A percentile compares a stretch with the other conserved stretches of the same genome.
These are phyloP conservation scores for Syrmaticus mikado DNA, from an alignment of 2,113 vertebrate species.

Conservation along the genomic window DNA sequence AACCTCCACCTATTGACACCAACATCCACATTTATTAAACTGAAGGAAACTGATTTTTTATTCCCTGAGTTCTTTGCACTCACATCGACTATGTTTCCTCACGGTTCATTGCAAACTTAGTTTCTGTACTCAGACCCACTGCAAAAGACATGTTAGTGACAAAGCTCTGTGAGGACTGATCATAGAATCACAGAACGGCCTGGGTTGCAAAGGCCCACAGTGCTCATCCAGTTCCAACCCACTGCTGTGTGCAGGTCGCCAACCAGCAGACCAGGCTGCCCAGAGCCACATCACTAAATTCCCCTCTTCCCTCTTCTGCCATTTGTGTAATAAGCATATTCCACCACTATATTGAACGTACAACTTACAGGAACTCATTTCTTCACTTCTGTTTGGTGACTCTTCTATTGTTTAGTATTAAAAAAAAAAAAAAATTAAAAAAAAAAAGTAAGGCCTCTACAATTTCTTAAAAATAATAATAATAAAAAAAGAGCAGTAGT, in stretches of 20 bases:
- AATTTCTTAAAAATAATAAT: too few relatives aligned
- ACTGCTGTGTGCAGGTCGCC: too few relatives aligned
- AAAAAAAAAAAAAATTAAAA: not conserved
- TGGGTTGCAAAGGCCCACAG: too few relatives aligned
- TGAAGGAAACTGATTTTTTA: conserved; percentile 52
- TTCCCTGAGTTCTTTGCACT: conserved; percentile 74
- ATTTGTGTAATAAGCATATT: not conserved
- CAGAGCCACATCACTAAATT: not conserved
- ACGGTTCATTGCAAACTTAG: not conserved
- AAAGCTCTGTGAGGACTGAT: not conserved
- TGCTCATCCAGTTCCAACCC: too few relatives aligned
- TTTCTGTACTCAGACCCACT: not conserved
- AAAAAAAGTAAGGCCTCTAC: too few relatives aligned
- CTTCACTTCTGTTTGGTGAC: not conserved
- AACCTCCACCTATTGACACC: not conserved
- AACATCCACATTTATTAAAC: not conserved
- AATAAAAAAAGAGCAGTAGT: not conserved
- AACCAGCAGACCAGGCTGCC: too few relatives aligned
- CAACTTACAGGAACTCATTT: not conserved
- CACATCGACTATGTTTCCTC: not conserved
- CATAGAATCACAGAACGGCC: too few relatives aligned
- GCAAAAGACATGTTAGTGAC: not conserved
- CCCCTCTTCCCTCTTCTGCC: not conserved
- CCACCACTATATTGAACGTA: not conserved
- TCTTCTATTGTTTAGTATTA: not conserved